Evolutionary conservation across 2,888 invertebrate genomes (phyloP), one percentile per base, ranked within the genome.

Genomic region (Spisula solida): DNA sequence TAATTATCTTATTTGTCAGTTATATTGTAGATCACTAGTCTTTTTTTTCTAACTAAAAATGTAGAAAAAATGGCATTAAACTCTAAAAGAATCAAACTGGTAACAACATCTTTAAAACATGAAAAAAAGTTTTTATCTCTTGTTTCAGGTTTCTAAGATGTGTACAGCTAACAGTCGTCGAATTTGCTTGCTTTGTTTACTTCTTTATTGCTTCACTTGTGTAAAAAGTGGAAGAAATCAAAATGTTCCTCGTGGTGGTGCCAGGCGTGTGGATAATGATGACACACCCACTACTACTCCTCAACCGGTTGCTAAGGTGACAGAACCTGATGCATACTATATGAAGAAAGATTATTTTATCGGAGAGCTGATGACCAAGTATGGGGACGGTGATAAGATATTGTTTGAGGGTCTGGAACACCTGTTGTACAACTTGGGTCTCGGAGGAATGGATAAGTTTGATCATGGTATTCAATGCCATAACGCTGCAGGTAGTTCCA

Each of bases 371-470:
- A 90, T 93, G 85, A 56, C 56, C 29, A 93, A 93, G 78, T 94
- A 94, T 90, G 93, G 93, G 6, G 90, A 93, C 86, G 92, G 91
- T 10, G 66, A 51, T 1, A 29, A 81, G 0, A 92, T 94, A 81
- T 47, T 92, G 20, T 93, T 87, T 79, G 93, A 93, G 87, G 94
- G 92, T 1, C 92, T 93, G 83, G 93, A 93, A 90, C 93, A 94
- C 88, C 83, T 94, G 41, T 83, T 93, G 79, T 79, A 91, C 29
- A 87, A 91, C 41, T 79, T 94, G 47, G 91, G 92, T 31, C 85
- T 94, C 90, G 85, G 92, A 47, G 84, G 86, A 18, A 80, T 88
- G 18, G n/a, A 87, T 0, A 25, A 83, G 16, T 70, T 90, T 70
- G 90, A 88, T 80, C 90, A 90, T 84, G 31, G 34, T 18, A n/a